These are phyloP conservation scores for Orthonevra nobilis DNA, from an alignment of 2,888 invertebrate genomes.

Conservation along the genomic window DNA sequence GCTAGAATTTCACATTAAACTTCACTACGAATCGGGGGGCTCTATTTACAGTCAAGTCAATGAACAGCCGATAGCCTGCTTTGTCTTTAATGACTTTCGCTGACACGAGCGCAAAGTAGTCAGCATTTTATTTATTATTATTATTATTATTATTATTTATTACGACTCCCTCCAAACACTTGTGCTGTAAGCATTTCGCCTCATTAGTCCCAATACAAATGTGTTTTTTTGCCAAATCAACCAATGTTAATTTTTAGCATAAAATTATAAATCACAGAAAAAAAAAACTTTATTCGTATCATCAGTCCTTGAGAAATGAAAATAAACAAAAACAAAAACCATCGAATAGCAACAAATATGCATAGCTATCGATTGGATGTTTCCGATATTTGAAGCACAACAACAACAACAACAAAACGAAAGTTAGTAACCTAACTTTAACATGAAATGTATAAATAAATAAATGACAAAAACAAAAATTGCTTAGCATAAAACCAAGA, in stretches of 20 bases:
- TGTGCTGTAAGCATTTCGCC: constrained; percentile 4
- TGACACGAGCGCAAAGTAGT: constrained; percentile 39
- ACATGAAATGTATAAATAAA: constrained; percentile 16
- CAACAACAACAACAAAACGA: constrained; percentile 13
- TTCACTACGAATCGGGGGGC: constrained; percentile 22
- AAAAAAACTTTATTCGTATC: constrained; percentile 24
- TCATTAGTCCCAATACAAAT: not conserved
- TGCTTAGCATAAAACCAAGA: constrained; percentile 45
- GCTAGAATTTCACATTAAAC: too few relatives aligned
- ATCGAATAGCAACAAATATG: constrained; percentile 15
- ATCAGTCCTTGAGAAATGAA: constrained; percentile 54
- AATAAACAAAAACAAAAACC: not conserved
- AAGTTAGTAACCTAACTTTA: constrained; percentile 13
- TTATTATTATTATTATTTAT: too few relatives aligned
- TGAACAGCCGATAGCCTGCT: constrained; percentile 49
- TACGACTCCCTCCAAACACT: too few relatives aligned
- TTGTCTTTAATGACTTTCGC: constrained; percentile 51
- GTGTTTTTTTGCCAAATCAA: not conserved
- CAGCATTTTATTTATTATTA: too few relatives aligned
- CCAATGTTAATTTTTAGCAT: constrained; percentile 1
- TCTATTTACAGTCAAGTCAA: constrained; percentile 33
- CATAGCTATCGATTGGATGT: constrained; percentile 1
- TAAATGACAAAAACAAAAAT: too few relatives aligned
- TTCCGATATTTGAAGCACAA: constrained; percentile 12
- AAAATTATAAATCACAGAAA: constrained; percentile 11